Base-by-base conservation (phyloP, 2,113 vertebrate species). In the Lycaon pictus region DNA sequence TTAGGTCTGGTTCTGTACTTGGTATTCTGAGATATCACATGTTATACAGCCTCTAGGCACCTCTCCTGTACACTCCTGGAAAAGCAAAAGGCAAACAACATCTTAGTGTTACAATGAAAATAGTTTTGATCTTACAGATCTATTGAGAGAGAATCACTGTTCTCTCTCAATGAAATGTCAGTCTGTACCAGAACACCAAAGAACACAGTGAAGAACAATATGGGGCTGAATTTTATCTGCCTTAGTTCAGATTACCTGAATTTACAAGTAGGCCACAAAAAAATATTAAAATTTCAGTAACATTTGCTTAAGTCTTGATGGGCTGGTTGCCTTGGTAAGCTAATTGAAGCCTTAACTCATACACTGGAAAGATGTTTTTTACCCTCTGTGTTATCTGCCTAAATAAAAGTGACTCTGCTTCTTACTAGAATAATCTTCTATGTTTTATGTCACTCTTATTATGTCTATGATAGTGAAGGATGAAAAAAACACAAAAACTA, bases 251-350 rank as follows among this genome's bases (percentile, higher is more conserved):
- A 79, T 55, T 86, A 86, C 17, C 58, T 87, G 32, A 32, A 29
- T 43, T 43, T 72, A 23, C 2, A 89, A 94, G 37, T 10, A 79
- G 51, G 13, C 11, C 63, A 25, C 27, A 51, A 71, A 35, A 43
- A 88, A 32, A 71, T 48, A 79, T 83, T 77, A 86, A 86, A 35
- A 55, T 25, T 93, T 76, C 90, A 93, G 74, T 3, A 86, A 63
- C 11, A 82, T 56, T 81, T 82, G 51, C n/a, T 79, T 88, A 93
- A 72, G 48, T 91, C 32, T 88, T 72, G 20, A 83, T 85, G 32
- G 48, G 12, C 56, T 91, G 15, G 1, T 7, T 88, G 91, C 7
- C 58, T 55, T 65, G 25, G 9, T 71, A 58, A 58, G 56, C 25
- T 76, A 35, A 85, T 10, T 29, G 2, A 72, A 65, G 17, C 0